These are phyloP conservation scores for Holothuria scabra DNA, from an alignment of 53 echinoderm and acorn worm species.

Conservation along the genomic window DNA sequence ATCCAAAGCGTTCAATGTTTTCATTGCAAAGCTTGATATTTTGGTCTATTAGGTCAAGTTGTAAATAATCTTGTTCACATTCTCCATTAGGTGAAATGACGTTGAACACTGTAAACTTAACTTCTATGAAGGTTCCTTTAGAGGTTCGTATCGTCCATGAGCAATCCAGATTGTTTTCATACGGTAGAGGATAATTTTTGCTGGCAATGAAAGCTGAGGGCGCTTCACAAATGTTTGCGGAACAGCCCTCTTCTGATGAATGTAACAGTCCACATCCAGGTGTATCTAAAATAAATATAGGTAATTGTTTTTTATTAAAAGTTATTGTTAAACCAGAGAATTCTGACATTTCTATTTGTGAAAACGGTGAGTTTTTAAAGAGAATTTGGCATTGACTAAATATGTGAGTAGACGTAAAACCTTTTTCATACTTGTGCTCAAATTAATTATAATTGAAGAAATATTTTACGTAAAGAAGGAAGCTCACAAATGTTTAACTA, in stretches of 20 bases:
- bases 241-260: background rate
- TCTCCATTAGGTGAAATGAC: background rate
- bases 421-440: no score
- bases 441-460: no score
- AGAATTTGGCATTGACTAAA: no score
- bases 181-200: slow-evolving; percentile 8
- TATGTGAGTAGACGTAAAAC: no score
- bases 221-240: background rate
- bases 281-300: background rate
- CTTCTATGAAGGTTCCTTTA: background rate
- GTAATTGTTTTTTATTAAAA: no score
- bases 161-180: slow-evolving; percentile 9
- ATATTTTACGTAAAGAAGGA: no score
- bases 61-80: slow-evolving; percentile 23
- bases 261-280: slow-evolving; percentile 16
- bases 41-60: background rate
- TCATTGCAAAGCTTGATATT: background rate
- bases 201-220: slow-evolving; percentile 26
- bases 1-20: background rate
- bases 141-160: slow-evolving; percentile 11
- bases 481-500: no score
- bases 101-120: slow-evolving; percentile 7
- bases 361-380: no score
- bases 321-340: no score
- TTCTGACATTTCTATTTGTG: no score